A percentile compares a stretch with the other conserved stretches of the same genome.
Conservation (phyloP, 1,140 invertebrate genomes). For the Ostrea edulis region DNA sequence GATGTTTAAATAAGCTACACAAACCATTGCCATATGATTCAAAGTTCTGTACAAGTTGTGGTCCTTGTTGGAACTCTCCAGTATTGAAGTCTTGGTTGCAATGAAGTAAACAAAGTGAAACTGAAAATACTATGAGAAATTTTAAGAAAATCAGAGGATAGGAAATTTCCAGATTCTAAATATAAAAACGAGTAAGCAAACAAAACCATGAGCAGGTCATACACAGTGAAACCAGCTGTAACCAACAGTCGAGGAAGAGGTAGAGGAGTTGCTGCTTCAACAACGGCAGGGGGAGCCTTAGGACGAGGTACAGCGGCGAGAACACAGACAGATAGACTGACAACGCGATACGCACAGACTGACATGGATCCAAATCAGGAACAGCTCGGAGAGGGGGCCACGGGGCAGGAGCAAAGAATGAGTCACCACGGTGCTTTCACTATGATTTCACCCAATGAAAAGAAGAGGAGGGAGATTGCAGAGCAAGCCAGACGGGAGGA, state of each 20-base stretch:
- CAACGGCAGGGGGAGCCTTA: neutral
- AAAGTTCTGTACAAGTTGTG: neutral
- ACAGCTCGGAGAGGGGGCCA: neutral
- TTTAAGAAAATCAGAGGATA: neutral
- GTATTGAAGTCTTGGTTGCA: neutral
- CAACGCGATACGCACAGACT: constrained; percentile 12
- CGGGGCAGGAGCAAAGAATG: constrained; percentile 23
- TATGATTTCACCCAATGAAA: constrained; percentile 40
- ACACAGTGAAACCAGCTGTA: constrained; percentile 33
- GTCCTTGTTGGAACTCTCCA: neutral
- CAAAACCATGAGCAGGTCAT: constrained; percentile 35
- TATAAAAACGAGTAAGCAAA: neutral
- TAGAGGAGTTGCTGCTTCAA: neutral
- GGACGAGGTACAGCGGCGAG: neutral
- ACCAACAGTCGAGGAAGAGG: constrained; percentile 7
- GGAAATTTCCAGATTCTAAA: neutral
- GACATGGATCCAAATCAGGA: neutral
- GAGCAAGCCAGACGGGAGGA: constrained; percentile 24
- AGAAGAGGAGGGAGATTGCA: neutral
- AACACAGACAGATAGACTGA: constrained; percentile 27
- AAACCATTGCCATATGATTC: no score
- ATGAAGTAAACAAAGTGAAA: constrained; percentile 19
- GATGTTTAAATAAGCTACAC: no score
- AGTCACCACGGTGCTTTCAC: constrained; percentile 28
- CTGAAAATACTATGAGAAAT: constrained; percentile 2